A percentile compares a stretch with the other conserved stretches of the same genome.
phyloP scores from a whole-genome alignment of 2,888 invertebrate species.

The Leptinotarsa rubiginosa region DNA sequence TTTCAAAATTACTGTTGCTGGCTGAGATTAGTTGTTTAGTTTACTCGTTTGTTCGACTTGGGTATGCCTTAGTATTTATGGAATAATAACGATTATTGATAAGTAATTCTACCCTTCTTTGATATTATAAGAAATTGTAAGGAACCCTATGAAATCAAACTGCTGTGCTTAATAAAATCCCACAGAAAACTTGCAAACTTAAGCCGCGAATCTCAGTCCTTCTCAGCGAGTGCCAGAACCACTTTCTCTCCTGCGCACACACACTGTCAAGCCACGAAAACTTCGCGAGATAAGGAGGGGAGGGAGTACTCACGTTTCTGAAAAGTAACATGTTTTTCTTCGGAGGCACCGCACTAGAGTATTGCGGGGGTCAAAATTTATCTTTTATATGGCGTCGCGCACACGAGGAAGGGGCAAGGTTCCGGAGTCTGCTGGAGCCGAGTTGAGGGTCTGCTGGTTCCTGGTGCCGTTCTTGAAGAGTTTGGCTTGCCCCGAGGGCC shows the following conservation, averaged over 20 bases:
- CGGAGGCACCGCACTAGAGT: conserved; percentile 64
- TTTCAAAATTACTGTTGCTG: no score
- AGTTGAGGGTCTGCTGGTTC: conserved; percentile 52
- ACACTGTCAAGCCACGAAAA: conserved; percentile 23
- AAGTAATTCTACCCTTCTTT: no score
- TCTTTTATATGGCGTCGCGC: conserved; percentile 63
- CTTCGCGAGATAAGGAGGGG: conserved; percentile 25
- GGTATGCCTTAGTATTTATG: no score
- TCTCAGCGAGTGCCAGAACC: conserved; percentile 1
- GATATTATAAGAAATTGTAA: no score
- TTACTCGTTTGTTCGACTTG: no score
- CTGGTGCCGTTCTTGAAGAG: conserved; percentile 51
- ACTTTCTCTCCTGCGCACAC: conserved; percentile 4
- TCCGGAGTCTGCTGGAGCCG: conserved; percentile 63
- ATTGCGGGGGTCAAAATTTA: conserved; percentile 63
- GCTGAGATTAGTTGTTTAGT: no score
- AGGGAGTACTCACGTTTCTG: conserved; percentile 63
- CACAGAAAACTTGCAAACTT: not conserved
- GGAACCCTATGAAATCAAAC: no score
- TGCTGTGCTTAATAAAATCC: not conserved
- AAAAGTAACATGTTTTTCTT: conserved; percentile 61
- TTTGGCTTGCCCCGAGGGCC: conserved; percentile 9
- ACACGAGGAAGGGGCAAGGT: conserved; percentile 64
- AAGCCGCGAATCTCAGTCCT: not conserved
- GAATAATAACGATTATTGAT: no score